Base-by-base conservation (phyloP, 2,113 vertebrate species). In the Carassius gibelio region DNA sequence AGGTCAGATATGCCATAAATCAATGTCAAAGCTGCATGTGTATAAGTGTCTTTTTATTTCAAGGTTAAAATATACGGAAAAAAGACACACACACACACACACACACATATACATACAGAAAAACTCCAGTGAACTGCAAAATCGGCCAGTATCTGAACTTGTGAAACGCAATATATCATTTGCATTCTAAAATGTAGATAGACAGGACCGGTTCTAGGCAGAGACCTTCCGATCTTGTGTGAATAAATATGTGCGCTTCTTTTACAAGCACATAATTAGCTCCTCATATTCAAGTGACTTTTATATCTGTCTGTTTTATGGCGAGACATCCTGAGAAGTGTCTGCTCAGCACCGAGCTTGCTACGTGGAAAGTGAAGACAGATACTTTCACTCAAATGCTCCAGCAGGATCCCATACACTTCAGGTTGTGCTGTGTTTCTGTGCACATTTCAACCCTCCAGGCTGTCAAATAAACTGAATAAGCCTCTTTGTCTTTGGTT, bases 291-390 rank as follows among this genome's bases (percentile, higher is more conserved):
- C 83, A 81, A 17, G 11, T 23, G 30, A 69, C 64, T 89, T 89
- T 88, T 52, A 90, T 85, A 89, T 90, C 86, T 87, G 85, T 13
- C 14, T 8, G 75, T 66, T 92, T 89, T 81, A 87, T 84, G 75
- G 86, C 69, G 79, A 88, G 82, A 84, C 87, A 87, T 90, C 89
- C 90, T 87, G 89, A 91, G 91, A 72, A 87, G 88, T 84, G 88
- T 89, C 91, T 91, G 85, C 89, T 91, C 84, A 87, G 89, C 82
- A 86, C 88, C 83, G 84, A 78, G 82, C 89, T 89, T 90, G 88
- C 90, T 89, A 91, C 88, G 88, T 87, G 87, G 81, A 91, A 88
- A 91, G 80, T 92, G 81, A 64, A 92, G 91, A 90, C 90, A 93
- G 72, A 93, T 81, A 84, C 80, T 90, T 90, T 87, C 84, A 74